Percentiles rank a stretch among this genome's conserved stretches.
phyloP scores from a whole-genome alignment of 2,888 invertebrate genomes.

The Xestia rhomboidea region DNA sequence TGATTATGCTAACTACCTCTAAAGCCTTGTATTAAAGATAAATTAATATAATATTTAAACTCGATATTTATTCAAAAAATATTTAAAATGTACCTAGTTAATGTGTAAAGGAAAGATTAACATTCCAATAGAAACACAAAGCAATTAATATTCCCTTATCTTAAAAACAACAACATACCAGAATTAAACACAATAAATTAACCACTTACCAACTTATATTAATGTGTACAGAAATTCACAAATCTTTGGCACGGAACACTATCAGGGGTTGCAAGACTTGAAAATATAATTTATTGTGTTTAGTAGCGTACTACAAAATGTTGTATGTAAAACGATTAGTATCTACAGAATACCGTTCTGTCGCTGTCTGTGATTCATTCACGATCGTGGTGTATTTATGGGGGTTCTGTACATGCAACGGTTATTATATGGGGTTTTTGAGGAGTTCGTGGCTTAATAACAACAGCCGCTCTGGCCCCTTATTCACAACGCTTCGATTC shows the following conservation, averaged over 20 bases:
- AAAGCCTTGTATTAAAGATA: no score
- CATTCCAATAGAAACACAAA: neutral
- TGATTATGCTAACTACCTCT: neutral
- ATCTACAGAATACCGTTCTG: slow-evolving; percentile 58
- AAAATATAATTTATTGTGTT: slow-evolving; percentile 57
- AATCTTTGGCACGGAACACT: slow-evolving; percentile 50
- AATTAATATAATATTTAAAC: no score
- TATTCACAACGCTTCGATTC: no score
- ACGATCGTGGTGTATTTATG: slow-evolving; percentile 55
- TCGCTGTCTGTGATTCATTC: slow-evolving; percentile 60
- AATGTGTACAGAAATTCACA: slow-evolving; percentile 36
- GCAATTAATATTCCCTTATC: neutral
- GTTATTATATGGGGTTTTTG: slow-evolving; percentile 1
- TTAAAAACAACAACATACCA: slow-evolving; percentile 6
- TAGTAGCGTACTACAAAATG: slow-evolving; percentile 54
- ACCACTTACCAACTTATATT: slow-evolving; percentile 21
- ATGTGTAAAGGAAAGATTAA: neutral
- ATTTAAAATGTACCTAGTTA: no score
- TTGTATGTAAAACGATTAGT: slow-evolving; percentile 57
- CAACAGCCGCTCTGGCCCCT: no score
- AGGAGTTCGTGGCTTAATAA: neutral
- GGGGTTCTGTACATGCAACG: slow-evolving; percentile 40
- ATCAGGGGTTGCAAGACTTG: slow-evolving; percentile 33
- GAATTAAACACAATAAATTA: slow-evolving; percentile 27
- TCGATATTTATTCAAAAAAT: no score